Conservation (phyloP, 1,140 invertebrate species). For the Luehdorfia chinensis region DNA sequence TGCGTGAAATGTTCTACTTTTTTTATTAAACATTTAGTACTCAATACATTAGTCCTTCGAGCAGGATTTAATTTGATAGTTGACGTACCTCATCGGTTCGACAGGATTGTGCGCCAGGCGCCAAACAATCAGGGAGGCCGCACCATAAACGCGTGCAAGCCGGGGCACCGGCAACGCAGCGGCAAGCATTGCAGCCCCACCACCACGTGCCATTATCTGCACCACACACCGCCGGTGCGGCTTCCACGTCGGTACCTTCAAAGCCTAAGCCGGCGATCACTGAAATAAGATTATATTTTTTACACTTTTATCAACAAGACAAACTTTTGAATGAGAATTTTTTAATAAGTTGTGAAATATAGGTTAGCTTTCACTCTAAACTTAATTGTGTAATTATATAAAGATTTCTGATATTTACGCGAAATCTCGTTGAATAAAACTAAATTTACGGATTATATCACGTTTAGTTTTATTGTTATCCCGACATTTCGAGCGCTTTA, state of each 20-base stretch:
- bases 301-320: background rate
- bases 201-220: constrained; percentile 81
- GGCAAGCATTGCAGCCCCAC: constrained; percentile 87
- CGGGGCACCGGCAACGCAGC: constrained; percentile 84
- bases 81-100: constrained; percentile 75
- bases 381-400: background rate
- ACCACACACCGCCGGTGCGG: constrained; percentile 36
- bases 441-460: too few species aligned
- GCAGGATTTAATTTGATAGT: background rate
- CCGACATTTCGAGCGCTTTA: too few species aligned
- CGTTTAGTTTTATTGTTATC: too few species aligned
- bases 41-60: too few species aligned
- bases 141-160: constrained; percentile 92
- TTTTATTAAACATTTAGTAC: too few species aligned
- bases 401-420: too few species aligned
- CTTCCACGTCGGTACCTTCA: constrained; percentile 78
- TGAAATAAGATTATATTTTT: constrained; percentile 19
- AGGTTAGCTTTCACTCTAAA: too few species aligned
- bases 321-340: too few species aligned
- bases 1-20: too few species aligned
- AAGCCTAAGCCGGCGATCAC: constrained; percentile 74
- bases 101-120: constrained; percentile 74
- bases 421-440: too few species aligned
- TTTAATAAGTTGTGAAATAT: too few species aligned
- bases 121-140: constrained; percentile 87